These are phyloP conservation scores for Cheilosia urbana DNA, from an alignment of 2,888 invertebrate species.

Conservation along the genomic window DNA sequence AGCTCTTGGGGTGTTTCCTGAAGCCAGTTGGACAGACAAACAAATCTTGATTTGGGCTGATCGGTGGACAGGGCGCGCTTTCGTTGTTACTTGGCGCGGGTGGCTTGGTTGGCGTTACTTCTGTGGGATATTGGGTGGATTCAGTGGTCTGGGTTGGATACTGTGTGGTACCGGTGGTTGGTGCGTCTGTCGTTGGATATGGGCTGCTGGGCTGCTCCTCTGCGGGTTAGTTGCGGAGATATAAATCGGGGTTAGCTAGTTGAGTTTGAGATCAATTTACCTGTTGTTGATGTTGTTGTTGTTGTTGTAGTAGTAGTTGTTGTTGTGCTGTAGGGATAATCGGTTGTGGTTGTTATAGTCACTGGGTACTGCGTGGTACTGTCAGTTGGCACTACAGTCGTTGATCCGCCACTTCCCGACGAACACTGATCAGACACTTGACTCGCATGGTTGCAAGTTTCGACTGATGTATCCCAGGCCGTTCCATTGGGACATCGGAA, in stretches of 20 bases:
- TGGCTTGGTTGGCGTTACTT: constrained; percentile 22
- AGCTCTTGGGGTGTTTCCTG: constrained; percentile 91
- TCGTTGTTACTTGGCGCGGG: constrained; percentile 58
- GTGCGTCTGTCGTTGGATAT: constrained; percentile 18
- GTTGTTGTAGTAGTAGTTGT: background rate
- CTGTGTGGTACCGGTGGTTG: constrained; percentile 28
- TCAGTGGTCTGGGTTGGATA: constrained; percentile 54
- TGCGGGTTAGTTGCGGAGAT: background rate
- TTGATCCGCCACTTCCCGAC: constrained; percentile 75
- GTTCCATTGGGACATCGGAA: constrained; percentile 86
- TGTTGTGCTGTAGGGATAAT: constrained; percentile 18
- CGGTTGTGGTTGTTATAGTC: constrained; percentile 69
- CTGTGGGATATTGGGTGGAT: constrained; percentile 58
- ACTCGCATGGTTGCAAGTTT: constrained; percentile 84
- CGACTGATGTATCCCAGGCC: constrained; percentile 86
- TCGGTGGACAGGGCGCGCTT: constrained; percentile 79
- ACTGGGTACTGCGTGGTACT: constrained; percentile 62
- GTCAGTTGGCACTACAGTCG: constrained; percentile 50
- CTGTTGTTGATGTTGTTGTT: constrained; percentile 23
- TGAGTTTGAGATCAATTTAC: constrained; percentile 7
- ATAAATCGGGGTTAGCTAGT: background rate
- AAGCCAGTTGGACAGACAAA: constrained; percentile 93
- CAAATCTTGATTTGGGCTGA: constrained; percentile 87
- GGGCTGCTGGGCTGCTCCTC: constrained; percentile 35
- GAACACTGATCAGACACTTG: constrained; percentile 81